Evolutionary conservation across 2,113 vertebrate species (phyloP).

Genomic region (Podocnemis expansa): DNA sequence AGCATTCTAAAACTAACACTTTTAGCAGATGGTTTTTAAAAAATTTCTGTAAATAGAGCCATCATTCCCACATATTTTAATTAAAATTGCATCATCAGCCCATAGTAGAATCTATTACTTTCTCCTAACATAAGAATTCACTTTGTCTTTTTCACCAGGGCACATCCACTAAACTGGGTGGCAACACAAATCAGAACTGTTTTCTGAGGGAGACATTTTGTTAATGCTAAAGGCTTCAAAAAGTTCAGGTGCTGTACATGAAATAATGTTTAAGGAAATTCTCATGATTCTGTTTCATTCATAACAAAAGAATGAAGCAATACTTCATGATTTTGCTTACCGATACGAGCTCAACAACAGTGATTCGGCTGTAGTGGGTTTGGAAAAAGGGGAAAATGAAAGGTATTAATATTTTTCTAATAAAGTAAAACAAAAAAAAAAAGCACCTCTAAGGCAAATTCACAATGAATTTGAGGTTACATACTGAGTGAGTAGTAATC

Average conservation of each 20-base stretch:
- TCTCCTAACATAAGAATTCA: not conserved
- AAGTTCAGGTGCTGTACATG: slow-evolving; percentile 1
- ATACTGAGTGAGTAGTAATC: not conserved
- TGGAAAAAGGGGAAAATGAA: slow-evolving; percentile 32
- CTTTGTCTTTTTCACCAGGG: slow-evolving; percentile 12
- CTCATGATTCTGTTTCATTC: slow-evolving; percentile 34
- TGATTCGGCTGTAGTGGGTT: slow-evolving; percentile 41
- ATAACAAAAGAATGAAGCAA: slow-evolving; percentile 32
- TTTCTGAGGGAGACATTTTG: not conserved
- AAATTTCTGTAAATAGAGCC: not conserved
- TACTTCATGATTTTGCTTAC: slow-evolving; percentile 22
- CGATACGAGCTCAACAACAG: slow-evolving; percentile 36
- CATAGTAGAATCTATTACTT: not conserved
- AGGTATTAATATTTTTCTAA: slow-evolving; percentile 22
- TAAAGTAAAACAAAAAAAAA: not conserved
- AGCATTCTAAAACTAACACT: not conserved
- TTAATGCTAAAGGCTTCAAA: slow-evolving; percentile 39
- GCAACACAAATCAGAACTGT: not conserved
- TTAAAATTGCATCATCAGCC: not conserved
- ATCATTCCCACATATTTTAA: not conserved
- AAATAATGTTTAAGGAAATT: slow-evolving; percentile 24
- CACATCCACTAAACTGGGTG: not conserved
- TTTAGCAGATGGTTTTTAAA: not conserved
- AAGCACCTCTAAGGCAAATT: not conserved
- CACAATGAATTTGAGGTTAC: not conserved